phyloP scores from a whole-genome alignment of 2,888 invertebrate species.

The Clepsis dumicolana region DNA sequence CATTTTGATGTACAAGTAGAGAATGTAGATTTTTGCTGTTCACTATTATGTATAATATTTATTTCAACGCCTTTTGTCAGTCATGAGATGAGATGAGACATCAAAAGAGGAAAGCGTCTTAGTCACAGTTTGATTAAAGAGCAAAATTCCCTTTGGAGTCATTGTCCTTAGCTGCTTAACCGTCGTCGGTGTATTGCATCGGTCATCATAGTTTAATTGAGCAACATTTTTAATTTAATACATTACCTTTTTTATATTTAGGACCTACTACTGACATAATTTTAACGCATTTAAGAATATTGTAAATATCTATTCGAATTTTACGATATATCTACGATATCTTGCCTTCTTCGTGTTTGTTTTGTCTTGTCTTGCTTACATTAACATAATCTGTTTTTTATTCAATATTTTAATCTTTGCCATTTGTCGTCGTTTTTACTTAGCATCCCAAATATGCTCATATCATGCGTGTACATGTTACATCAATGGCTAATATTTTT shows the following conservation, averaged over 20 bases:
- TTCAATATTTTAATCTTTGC: neutral
- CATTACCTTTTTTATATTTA: neutral
- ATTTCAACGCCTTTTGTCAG: neutral
- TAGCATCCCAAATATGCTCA: neutral
- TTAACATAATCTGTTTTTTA: neutral
- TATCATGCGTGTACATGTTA: too few relatives aligned
- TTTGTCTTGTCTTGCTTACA: neutral
- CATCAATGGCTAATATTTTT: too few relatives aligned
- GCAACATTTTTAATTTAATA: neutral
- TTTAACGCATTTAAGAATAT: neutral
- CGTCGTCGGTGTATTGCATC: neutral
- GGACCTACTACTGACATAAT: conserved; percentile 5
- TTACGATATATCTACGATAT: neutral
- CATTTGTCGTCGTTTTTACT: neutral
- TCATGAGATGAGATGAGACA: conserved; percentile 21
- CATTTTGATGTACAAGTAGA: neutral
- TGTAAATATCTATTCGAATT: neutral
- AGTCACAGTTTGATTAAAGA: neutral
- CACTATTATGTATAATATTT: neutral
- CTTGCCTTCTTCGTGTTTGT: conserved; percentile 31
- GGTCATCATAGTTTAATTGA: neutral
- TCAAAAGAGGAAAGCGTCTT: neutral
- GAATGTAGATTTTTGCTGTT: conserved; percentile 4
- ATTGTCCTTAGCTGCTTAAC: neutral
- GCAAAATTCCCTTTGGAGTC: conserved; percentile 7